A percentile compares a stretch with the other conserved stretches of the same genome.
Conservation (phyloP, 1,140 invertebrate genomes). For the Leucophenga varia region DNA sequence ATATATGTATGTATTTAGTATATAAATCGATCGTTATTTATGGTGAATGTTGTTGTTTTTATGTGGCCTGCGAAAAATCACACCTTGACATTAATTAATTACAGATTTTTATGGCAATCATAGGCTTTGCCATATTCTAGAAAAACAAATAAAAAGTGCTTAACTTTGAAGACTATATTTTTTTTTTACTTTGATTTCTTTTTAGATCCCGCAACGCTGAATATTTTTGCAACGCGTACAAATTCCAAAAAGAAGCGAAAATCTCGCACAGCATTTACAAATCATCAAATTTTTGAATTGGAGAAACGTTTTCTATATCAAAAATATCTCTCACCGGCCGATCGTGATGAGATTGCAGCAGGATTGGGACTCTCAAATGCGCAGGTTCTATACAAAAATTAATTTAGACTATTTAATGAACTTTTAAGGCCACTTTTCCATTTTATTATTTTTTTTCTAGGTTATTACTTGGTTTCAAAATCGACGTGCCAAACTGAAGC, state of each 20-base stretch:
- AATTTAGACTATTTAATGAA: not conserved
- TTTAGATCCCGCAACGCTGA: conserved; percentile 64
- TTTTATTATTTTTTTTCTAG: conserved; percentile 17
- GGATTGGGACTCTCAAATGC: conserved; percentile 92
- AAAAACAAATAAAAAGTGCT: not conserved
- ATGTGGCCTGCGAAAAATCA: conserved; percentile 3
- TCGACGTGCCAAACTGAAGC: conserved; percentile 91
- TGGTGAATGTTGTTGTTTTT: too few relatives aligned
- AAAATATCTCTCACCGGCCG: conserved; percentile 95
- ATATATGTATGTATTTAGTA: too few relatives aligned
- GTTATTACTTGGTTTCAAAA: conserved; percentile 99
- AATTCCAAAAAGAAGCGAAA: conserved; percentile 97
- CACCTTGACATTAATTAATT: conserved; percentile 10
- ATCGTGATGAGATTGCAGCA: conserved; percentile 93
- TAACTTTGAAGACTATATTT: not conserved
- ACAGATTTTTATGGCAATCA: conserved; percentile 1
- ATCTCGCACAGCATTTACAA: conserved; percentile 97
- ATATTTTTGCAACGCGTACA: conserved; percentile 87
- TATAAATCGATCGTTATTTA: too few relatives aligned
- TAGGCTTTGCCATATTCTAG: not conserved
- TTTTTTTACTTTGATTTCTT: conserved; percentile 3
- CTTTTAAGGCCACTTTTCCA: too few relatives aligned
- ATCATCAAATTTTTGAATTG: conserved; percentile 97
- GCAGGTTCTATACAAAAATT: conserved; percentile 63
- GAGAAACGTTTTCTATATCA: conserved; percentile 97